Conservation (phyloP, 2,888 invertebrate species). For the Glaucopsyche alexis region DNA sequence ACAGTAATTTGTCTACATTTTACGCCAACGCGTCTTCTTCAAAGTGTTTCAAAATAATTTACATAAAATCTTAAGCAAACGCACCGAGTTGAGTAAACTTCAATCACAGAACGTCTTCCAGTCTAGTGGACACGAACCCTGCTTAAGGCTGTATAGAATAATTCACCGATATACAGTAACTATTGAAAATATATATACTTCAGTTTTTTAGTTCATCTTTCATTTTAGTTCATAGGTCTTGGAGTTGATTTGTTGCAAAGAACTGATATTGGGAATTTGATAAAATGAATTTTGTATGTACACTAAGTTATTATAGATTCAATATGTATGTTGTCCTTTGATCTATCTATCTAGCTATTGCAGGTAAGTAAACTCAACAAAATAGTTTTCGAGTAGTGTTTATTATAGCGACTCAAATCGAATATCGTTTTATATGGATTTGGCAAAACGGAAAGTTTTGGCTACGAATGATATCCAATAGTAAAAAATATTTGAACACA, state of each 20-base stretch:
- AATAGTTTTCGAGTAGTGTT: too few relatives aligned
- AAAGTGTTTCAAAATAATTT: slow-evolving; percentile 57
- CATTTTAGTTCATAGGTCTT: not conserved
- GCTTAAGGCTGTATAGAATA: slow-evolving; percentile 37
- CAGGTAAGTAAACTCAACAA: too few relatives aligned
- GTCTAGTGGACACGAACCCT: slow-evolving; percentile 44
- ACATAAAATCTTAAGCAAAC: slow-evolving; percentile 65
- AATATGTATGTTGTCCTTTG: too few relatives aligned
- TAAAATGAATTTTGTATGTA: too few relatives aligned
- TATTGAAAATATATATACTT: slow-evolving; percentile 9
- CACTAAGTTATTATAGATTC: too few relatives aligned
- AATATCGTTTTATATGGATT: not conserved
- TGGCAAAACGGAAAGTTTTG: not conserved
- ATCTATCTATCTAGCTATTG: too few relatives aligned
- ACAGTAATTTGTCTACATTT: slow-evolving; percentile 27
- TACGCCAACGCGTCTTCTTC: slow-evolving; percentile 36
- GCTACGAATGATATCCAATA: not conserved
- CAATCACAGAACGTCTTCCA: slow-evolving; percentile 55
- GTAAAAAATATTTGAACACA: slow-evolving; percentile 21
- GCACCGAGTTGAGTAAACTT: slow-evolving; percentile 64
- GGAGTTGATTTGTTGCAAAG: too few relatives aligned
- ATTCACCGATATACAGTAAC: slow-evolving; percentile 8
- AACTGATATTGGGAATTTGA: too few relatives aligned
- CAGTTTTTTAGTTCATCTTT: not conserved
- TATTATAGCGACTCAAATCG: too few relatives aligned